Evolutionary conservation across 2,113 vertebrate genomes (phyloP).

Genomic region (Lucifuga dentata): DNA sequence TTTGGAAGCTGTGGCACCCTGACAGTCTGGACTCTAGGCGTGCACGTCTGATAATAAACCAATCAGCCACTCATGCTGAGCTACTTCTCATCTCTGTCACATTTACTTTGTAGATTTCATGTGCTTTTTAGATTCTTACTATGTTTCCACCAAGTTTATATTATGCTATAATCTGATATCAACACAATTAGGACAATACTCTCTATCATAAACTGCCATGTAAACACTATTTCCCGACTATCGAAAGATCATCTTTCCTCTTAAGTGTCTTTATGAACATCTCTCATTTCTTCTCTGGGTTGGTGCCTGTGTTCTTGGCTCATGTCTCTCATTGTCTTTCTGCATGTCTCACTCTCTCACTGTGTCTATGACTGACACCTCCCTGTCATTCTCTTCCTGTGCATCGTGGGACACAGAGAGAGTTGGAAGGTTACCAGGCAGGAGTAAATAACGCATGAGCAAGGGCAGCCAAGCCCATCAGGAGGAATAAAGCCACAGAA

Average conservation of each 20-base stretch:
- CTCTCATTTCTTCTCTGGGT: no score
- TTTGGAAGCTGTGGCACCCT: constrained; percentile 10
- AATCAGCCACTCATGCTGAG: constrained; percentile 37
- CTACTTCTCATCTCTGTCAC: constrained; percentile 6
- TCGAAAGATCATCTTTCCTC: no score
- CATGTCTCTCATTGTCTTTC: background rate
- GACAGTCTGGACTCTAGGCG: constrained; percentile 34
- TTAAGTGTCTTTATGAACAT: no score
- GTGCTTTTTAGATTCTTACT: no score
- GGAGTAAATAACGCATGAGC: constrained; percentile 1
- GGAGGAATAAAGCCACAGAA: constrained; percentile 21
- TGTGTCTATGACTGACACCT: no score
- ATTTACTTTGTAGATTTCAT: constrained; percentile 20
- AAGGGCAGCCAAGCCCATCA: constrained; percentile 38
- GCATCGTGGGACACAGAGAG: constrained; percentile 11
- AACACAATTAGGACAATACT: background rate
- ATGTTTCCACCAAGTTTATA: background rate
- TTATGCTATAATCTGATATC: background rate
- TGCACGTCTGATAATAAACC: constrained; percentile 45
- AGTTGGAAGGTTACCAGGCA: constrained; percentile 48
- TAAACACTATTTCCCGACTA: background rate
- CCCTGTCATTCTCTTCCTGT: constrained; percentile 8
- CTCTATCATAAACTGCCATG: no score
- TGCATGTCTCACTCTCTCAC: background rate
- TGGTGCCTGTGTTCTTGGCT: no score